A percentile compares a stretch with the other conserved stretches of the same genome.
Evolutionary conservation across 2,113 vertebrate genomes (phyloP).

Genomic region (Opisthocomus hoazin): DNA sequence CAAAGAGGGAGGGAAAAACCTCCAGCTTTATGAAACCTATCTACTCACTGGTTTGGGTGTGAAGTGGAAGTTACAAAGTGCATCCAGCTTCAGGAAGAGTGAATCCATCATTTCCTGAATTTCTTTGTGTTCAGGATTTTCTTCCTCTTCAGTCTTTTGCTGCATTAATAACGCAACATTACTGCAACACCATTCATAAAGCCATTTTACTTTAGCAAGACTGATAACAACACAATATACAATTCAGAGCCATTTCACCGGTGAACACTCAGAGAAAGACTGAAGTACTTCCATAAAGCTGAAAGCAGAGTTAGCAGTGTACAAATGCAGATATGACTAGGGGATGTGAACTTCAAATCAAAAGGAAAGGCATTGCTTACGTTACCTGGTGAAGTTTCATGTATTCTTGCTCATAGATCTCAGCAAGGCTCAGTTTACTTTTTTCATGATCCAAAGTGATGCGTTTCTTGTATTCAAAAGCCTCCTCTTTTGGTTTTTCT

Average conservation of each 20-base stretch:
- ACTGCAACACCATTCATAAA: neutral
- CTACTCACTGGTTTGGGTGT: slow-evolving; percentile 90
- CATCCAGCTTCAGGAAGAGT: slow-evolving; percentile 91
- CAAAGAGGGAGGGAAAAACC: fast-evolving
- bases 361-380: neutral
- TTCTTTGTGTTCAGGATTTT: slow-evolving; percentile 89
- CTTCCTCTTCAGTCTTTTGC: slow-evolving; percentile 85
- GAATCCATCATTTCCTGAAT: slow-evolving; percentile 93
- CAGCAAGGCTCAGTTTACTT: slow-evolving; percentile 93
- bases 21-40: neutral
- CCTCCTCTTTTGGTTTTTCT: slow-evolving; percentile 91
- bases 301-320: neutral
- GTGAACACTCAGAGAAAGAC: neutral
- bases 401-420: slow-evolving; percentile 95
- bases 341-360: neutral
- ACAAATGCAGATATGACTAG: neutral
- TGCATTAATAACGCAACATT: slow-evolving; percentile 40
- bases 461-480: slow-evolving; percentile 92
- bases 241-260: neutral
- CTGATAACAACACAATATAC: neutral
- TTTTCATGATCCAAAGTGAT: slow-evolving; percentile 93
- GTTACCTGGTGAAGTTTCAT: slow-evolving; percentile 88
- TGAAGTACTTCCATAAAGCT: neutral
- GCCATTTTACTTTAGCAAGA: neutral
- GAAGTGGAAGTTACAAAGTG: slow-evolving; percentile 96